Percentiles rank a stretch among this genome's conserved stretches.
Conservation (phyloP, 2,113 vertebrate species). For the Equus quagga region DNA sequence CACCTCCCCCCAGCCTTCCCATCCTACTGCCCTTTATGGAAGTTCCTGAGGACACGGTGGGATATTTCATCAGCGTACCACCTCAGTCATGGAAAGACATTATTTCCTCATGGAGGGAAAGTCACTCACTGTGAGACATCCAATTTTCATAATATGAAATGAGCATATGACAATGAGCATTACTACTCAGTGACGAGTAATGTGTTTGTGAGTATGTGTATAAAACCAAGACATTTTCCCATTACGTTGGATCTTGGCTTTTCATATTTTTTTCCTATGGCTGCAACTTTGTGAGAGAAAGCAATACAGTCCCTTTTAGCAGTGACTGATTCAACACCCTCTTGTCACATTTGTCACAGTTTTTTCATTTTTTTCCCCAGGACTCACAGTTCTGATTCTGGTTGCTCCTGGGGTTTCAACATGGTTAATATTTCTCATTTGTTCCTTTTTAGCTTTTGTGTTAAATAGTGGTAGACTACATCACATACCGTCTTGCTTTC, state of each 20-base stretch:
- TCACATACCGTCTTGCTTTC: background rate
- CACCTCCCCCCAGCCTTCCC: too few species aligned
- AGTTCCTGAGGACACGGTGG: background rate
- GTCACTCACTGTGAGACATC: background rate
- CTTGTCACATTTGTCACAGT: background rate
- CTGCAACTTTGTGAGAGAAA: background rate
- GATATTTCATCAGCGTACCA: accelerated
- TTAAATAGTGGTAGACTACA: background rate
- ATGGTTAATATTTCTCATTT: background rate
- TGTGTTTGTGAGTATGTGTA: too few species aligned
- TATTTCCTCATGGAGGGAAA: background rate
- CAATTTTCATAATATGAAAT: background rate
- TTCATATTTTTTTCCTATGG: background rate
- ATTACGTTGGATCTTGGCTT: background rate
- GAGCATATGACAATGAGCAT: background rate
- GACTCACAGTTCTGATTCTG: background rate
- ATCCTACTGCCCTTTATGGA: background rate
- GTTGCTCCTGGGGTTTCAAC: background rate
- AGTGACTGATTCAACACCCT: background rate
- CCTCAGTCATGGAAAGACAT: background rate
- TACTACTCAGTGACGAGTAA: background rate
- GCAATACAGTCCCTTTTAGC: background rate
- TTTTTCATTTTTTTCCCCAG: background rate
- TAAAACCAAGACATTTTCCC: background rate
- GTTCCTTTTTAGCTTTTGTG: background rate